Conservation (phyloP, 2,113 vertebrate genomes). For the Calidris pygmaea region DNA sequence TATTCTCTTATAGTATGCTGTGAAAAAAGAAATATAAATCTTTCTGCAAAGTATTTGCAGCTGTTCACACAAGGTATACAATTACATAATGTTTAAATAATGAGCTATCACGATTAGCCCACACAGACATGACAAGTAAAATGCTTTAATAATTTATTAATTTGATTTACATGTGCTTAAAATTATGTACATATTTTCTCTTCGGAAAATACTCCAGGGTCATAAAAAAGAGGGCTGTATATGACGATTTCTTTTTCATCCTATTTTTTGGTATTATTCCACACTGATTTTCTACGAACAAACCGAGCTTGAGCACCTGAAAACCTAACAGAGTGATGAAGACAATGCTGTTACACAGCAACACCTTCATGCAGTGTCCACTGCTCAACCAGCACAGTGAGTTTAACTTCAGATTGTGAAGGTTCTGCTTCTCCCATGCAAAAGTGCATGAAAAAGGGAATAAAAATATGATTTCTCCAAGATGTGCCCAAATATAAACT, state of each 20-base stretch:
- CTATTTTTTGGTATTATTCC: slow-evolving; percentile 8
- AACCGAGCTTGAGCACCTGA: not conserved
- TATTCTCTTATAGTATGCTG: slow-evolving; percentile 43
- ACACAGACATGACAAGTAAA: slow-evolving; percentile 79
- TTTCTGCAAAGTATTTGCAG: slow-evolving; percentile 75
- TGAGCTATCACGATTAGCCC: slow-evolving; percentile 73
- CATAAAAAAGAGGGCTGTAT: slow-evolving; percentile 29
- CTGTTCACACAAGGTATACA: slow-evolving; percentile 76
- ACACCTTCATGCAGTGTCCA: not conserved
- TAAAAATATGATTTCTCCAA: not conserved
- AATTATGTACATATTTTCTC: slow-evolving; percentile 71
- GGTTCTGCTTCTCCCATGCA: not conserved
- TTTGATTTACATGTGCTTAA: slow-evolving; percentile 76
- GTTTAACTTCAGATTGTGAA: not conserved
- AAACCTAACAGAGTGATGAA: not conserved
- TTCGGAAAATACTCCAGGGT: slow-evolving; percentile 66
- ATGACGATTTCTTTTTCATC: slow-evolving; percentile 9
- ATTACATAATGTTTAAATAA: slow-evolving; percentile 79
- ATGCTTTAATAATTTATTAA: slow-evolving; percentile 75
- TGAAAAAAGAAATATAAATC: slow-evolving; percentile 63
- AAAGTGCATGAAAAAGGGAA: not conserved
- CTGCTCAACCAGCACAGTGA: not conserved
- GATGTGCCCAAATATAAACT: not conserved
- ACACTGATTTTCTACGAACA: not conserved
- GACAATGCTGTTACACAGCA: not conserved